Percentiles rank a stretch among this genome's conserved stretches.
Conservation (phyloP, 2,888 invertebrate genomes). For the Leucophenga montana region DNA sequence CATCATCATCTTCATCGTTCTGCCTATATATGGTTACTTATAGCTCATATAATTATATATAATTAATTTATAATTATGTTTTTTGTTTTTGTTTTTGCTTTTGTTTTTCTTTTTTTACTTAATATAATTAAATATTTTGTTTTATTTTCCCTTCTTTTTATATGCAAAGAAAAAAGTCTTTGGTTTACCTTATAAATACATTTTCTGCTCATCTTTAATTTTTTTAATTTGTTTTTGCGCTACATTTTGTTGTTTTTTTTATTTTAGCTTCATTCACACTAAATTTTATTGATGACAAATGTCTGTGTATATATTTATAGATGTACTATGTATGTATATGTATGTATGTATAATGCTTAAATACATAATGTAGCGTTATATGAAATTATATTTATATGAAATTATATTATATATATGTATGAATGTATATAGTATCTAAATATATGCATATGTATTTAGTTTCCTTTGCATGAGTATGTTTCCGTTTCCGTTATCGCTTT, state of each 20-base stretch:
- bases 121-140: constrained; percentile 18
- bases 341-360: constrained; percentile 17
- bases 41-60: constrained; percentile 43
- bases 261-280: constrained; percentile 23
- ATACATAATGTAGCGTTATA: background rate
- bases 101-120: background rate
- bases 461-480: background rate
- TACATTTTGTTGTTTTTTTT: constrained; percentile 16
- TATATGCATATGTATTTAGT: constrained; percentile 8
- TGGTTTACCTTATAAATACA: constrained; percentile 70
- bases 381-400: background rate
- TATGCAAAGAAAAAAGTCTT: constrained; percentile 72
- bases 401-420: constrained; percentile 26
- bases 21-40: constrained; percentile 40
- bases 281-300: constrained; percentile 51
- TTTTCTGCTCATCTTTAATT: constrained; percentile 35
- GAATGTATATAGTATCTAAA: constrained; percentile 31
- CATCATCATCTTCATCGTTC: constrained; percentile 12
- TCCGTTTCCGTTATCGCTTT: too few relatives aligned
- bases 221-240: constrained; percentile 14
- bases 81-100: background rate
- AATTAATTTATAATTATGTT: constrained; percentile 7
- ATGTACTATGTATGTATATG: constrained; percentile 27
- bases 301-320: constrained; percentile 45
- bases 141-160: constrained; percentile 47